phyloP scores from a whole-genome alignment of 2,113 vertebrate species.

The Pteropus alecto region DNA sequence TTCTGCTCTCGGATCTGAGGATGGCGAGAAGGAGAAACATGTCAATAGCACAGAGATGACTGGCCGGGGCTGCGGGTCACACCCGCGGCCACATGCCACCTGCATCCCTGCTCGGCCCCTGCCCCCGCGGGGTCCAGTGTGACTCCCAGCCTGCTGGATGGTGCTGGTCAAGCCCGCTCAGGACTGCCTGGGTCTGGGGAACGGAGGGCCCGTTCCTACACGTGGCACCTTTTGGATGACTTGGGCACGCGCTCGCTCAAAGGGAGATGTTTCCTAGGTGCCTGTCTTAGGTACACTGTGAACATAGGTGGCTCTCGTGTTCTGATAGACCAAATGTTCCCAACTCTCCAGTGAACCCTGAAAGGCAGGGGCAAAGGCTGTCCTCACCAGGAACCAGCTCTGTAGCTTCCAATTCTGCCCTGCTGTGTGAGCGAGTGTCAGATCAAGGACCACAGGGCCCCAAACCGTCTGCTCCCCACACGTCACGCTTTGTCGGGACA shows the following conservation, averaged over 20 bases:
- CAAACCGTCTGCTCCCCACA: not conserved
- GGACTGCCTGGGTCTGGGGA: not conserved
- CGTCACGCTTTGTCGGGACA: fast-evolving
- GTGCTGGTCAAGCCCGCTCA: not conserved
- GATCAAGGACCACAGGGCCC: not conserved
- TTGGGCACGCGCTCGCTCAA: not conserved
- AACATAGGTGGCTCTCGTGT: fast-evolving
- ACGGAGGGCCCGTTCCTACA: not conserved
- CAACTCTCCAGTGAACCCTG: not conserved
- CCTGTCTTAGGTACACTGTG: not conserved
- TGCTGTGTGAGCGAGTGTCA: too few relatives aligned
- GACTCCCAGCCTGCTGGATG: not conserved
- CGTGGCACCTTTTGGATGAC: not conserved
- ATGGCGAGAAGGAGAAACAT: constrained; percentile 24
- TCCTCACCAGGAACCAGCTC: not conserved
- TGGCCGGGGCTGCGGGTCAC: fast-evolving
- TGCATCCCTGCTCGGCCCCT: not conserved
- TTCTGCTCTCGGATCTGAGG: constrained; percentile 97
- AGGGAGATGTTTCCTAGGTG: not conserved
- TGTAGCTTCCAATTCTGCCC: not conserved
- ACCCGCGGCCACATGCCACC: fast-evolving
- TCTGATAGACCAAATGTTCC: not conserved
- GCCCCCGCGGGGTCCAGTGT: too few relatives aligned
- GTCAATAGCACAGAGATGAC: not conserved
- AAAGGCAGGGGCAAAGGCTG: not conserved